Base-by-base conservation (phyloP, 2,113 vertebrate genomes). In the Hyperopisus bebe region DNA sequence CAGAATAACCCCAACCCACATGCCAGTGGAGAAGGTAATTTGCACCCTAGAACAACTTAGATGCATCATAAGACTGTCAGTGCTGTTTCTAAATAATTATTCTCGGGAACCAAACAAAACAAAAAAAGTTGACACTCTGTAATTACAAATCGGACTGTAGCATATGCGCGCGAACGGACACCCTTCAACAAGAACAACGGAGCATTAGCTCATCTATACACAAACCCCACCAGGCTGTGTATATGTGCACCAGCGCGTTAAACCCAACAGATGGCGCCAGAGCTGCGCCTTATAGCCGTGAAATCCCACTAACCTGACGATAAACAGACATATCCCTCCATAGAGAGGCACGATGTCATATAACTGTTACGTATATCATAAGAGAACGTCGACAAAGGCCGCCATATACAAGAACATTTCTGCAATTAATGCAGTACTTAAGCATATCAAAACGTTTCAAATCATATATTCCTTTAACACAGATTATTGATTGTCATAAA, bases 221-320 rank as follows among this genome's bases (percentile, higher is more conserved):
- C 11, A 47, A 11, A 3, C 42, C 19, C 44, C 17, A 11, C 27
- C 6, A 4, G 42, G 39, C 24, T 3, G 27, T 19, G 19, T 21
- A 1, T 66, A 39, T 88, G 39, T 70, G 90, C n/a, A 90, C 46
- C 24, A 58, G 42, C 70, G 31, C 8, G 15, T 42, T 27, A 24
- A 5, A 8, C 42, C 66, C 92, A 90, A 91, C 24, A 92, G 91
- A 91, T 91, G 90, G 92, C 9, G 90, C 89, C 55, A 91, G 86
- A 89, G 51, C 70, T 48, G 47, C 88, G 50, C 42, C 44, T 47
- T 46, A 46, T 47, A 10, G 21, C 42, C 24, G 39, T 46, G 82
- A 84, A 84, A 8, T 24, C 70, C 31, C 27, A 17, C 31, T 10
- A 19, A 39, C 48, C 47, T 19, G n/a, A 48, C 21, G 84, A 53